Evolutionary conservation across 2,888 invertebrate species (phyloP), one percentile per base, ranked within the genome.

Genomic region (Drosophila borborema): DNA sequence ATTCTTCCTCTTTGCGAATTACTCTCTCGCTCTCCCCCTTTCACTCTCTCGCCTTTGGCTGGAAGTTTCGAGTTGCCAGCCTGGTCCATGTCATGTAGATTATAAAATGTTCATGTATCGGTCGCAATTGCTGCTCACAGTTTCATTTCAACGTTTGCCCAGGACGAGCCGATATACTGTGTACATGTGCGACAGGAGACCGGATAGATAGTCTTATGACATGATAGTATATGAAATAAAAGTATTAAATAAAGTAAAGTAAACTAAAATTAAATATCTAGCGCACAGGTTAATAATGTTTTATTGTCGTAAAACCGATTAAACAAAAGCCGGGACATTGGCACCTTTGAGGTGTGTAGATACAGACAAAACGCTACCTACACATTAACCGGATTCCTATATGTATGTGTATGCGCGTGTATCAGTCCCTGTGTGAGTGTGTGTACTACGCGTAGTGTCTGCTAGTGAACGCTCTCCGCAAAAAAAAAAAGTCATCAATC

Each of bases 131-230:
- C 71, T 63, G 65, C 55, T 71, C 72, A 49, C 90, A 85, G 88
- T 85, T 79, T 63, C 56, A 55, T 65, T 79, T 79, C 18, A 72
- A 75, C 82, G 70, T 75, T 85, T 61, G 77, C 73, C 77, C 86
- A 85, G 85, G 88, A 85, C 88, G 76, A 89, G 78, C 41, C 69
- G 65, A 61, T 49, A 6, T 31, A 28, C 28, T 28, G 3, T 28
- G 28, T 28, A 45, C 43, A 14, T 18, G 36, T 34, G 51, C 23
- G 54, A 45, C 55, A 83, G 84, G 87, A 86, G 70, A 72, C 18
- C 23, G 45, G 28, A 65, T 31, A 16, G n/a, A 20, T 12, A 16
- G 20, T 34, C 31, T 55, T 55, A 34, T 41, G 28, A 16, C 20
- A 40, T 28, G 28, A 28, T 6, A 28, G 28, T 28, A 23, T 16